Percentiles rank a stretch among this genome's conserved stretches.
These are phyloP conservation scores for Pandemis corylana DNA, from an alignment of 2,888 invertebrate species.

Conservation along the genomic window DNA sequence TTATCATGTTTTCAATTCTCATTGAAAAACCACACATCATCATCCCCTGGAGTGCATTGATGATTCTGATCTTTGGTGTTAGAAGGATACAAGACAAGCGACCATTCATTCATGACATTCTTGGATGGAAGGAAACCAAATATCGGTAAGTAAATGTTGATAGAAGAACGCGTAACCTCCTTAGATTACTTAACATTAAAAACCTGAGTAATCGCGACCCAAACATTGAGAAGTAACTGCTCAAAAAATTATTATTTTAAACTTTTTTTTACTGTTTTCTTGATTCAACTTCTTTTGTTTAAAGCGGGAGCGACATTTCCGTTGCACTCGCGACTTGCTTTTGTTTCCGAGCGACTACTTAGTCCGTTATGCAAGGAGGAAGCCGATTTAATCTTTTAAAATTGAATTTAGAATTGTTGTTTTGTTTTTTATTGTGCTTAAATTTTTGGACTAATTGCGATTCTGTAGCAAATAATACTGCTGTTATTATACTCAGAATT, in stretches of 20 bases:
- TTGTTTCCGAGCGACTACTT: slow-evolving; percentile 39
- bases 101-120: background rate
- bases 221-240: background rate
- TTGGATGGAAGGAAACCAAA: background rate
- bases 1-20: too few species aligned
- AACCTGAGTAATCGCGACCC: background rate
- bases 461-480: background rate
- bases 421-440: slow-evolving; percentile 44
- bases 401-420: slow-evolving; percentile 38
- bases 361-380: slow-evolving; percentile 39
- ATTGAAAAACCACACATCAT: too few species aligned
- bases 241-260: slow-evolving; percentile 52
- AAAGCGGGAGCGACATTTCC: slow-evolving; percentile 52
- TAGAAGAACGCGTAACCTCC: too few species aligned
- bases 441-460: slow-evolving; percentile 22
- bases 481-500: background rate
- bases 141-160: background rate
- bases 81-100: background rate
- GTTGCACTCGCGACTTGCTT: slow-evolving; percentile 48
- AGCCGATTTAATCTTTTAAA: slow-evolving; percentile 43
- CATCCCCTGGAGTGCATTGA: background rate
- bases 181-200: too few species aligned
- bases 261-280: slow-evolving; percentile 53
- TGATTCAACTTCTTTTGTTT: slow-evolving; percentile 55
- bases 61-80: background rate